Evolutionary conservation across 1,140 invertebrate species (phyloP).

Genomic region (Radopholus similis): DNA sequence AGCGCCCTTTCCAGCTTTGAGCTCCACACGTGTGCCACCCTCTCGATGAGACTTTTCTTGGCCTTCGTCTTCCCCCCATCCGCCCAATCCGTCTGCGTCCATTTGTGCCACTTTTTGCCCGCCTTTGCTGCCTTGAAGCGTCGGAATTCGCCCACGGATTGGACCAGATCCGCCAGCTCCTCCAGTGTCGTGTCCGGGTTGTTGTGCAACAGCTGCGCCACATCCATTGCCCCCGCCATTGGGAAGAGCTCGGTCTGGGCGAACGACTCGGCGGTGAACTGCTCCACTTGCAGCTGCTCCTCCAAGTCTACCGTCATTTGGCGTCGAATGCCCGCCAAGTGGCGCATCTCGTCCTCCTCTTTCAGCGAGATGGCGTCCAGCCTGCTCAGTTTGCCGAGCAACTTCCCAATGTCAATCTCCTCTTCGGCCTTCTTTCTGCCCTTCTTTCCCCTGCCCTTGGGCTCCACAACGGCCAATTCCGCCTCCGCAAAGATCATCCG

Average conservation of each 20-base stretch:
- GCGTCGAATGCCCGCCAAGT: background rate
- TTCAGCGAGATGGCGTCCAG: background rate
- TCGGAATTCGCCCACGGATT: background rate
- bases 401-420: background rate
- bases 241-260: conserved; percentile 5
- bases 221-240: background rate
- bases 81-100: conserved; percentile 13
- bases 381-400: conserved; percentile 13
- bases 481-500: conserved; percentile 4
- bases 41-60: conserved; percentile 3
- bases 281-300: background rate
- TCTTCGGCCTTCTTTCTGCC: background rate
- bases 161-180: background rate
- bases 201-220: background rate
- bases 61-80: background rate
- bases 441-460: background rate
- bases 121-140: background rate
- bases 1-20: background rate
- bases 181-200: background rate
- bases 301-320: background rate
- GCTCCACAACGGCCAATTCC: background rate
- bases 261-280: conserved; percentile 4
- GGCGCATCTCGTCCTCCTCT: background rate
- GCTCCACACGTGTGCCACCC: background rate
- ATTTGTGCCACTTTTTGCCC: background rate